Base-by-base conservation (phyloP, 2,888 invertebrate species). In the Apoda limacodes region DNA sequence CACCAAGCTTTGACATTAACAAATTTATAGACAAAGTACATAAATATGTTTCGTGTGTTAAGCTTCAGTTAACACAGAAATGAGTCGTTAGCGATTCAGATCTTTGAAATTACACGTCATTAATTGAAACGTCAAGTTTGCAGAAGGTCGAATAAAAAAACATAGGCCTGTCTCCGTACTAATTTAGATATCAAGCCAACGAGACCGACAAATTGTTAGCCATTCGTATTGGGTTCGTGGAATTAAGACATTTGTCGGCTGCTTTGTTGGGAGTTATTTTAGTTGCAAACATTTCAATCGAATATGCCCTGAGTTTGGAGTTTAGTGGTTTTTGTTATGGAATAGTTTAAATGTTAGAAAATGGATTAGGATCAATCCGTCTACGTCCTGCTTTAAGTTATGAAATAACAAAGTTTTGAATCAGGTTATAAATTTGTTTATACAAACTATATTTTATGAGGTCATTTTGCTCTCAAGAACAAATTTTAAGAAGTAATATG, bases 111-210 rank as follows among this genome's bases (percentile, higher is more conserved):
- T 69, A 63, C 61, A 67, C 61, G 54, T 60, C 65, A 70, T 72
- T 69, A 74, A 74, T 74, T 74, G 70, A 72, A 64, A 61, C 63
- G 68, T 74, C 70, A 62, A 60, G 57, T 60, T 60, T 53, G 61
- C 57, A 55, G 55, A 50, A 46, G 48, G 52, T 42, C 47, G 45
- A 41, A 45, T 44, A 54, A 62, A 61, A 62, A 62, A 61, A 60
- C 43, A 45, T 55, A 59, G 54, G 45, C 55, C 61, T 63, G 69
- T 70, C 68, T 66, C 61, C 71, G 67, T 69, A 71, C 71, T 72
- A 72, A 74, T 72, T 74, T 72, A 72, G 74, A 69, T 74, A 74
- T 74, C 70, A 70, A 63, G 56, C 53, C 67, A 63, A 64, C 63
- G 61, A 65, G 62, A 51, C 68, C 65, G 72, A 72, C 72, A 71